Evolutionary conservation across 2,888 invertebrate genomes (phyloP).

Genomic region (Drosophila parthenogenetica): DNA sequence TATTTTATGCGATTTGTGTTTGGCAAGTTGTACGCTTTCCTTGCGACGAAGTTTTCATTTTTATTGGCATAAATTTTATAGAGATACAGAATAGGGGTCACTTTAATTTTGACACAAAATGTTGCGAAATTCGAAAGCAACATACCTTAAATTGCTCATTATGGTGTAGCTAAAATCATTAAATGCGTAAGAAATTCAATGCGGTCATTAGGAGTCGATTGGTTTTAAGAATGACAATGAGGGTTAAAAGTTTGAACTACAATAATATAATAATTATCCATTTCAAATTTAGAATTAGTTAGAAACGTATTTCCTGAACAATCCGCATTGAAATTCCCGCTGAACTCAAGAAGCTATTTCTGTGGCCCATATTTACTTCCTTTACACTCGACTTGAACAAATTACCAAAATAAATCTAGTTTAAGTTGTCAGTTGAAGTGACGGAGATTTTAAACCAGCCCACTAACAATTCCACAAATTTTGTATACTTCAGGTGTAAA

Average conservation of each 20-base stretch:
- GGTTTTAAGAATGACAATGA: no score
- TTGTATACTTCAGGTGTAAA: constrained; percentile 22
- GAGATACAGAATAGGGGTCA: constrained; percentile 13
- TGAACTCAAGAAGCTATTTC: background rate
- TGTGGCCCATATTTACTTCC: background rate
- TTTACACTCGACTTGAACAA: constrained; percentile 24
- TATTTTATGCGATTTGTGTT: constrained; percentile 71
- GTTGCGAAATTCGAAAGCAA: constrained; percentile 47
- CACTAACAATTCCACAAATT: constrained; percentile 35
- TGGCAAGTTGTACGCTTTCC: constrained; percentile 57
- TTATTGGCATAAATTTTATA: constrained; percentile 55
- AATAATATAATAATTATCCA: no score
- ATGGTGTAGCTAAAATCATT: constrained; percentile 29
- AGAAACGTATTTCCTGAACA: background rate
- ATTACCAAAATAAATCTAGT: constrained; percentile 26
- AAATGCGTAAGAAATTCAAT: constrained; percentile 3
- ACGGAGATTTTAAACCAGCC: constrained; percentile 19
- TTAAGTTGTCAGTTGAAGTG: constrained; percentile 33
- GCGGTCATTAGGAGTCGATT: no score
- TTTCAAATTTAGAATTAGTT: no score
- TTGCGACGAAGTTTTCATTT: constrained; percentile 66
- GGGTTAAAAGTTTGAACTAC: no score
- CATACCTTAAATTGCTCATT: constrained; percentile 30
- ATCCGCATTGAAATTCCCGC: background rate
- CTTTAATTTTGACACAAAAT: constrained; percentile 42